Conservation (phyloP, 2,888 invertebrate species). For the Eupithecia tripunctaria region DNA sequence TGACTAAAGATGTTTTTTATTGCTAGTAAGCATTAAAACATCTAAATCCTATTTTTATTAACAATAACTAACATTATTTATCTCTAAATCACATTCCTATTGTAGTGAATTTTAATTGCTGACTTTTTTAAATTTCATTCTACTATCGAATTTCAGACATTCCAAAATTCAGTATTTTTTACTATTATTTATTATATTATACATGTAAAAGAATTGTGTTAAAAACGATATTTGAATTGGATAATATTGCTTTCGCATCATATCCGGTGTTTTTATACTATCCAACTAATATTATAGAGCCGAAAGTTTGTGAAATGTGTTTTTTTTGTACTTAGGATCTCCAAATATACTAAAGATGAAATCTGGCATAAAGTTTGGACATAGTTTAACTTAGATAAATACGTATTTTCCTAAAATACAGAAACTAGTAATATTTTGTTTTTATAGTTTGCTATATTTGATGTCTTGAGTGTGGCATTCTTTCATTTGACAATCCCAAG, state of each 20-base stretch:
- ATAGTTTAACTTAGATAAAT: too few relatives aligned
- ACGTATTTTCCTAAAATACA: too few relatives aligned
- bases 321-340: too few relatives aligned
- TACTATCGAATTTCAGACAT: conserved; percentile 54
- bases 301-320: too few relatives aligned
- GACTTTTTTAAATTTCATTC: conserved; percentile 39
- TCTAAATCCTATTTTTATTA: neutral
- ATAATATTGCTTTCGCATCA: neutral
- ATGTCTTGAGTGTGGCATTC: neutral
- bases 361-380: too few relatives aligned
- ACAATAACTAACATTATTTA: neutral
- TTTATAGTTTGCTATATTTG: neutral
- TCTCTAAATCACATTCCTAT: conserved; percentile 43
- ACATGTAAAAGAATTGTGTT: conserved; percentile 20
- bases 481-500: neutral
- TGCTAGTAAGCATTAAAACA: neutral
- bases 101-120: conserved; percentile 37
- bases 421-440: neutral
- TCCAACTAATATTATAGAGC: too few relatives aligned
- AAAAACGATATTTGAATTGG: conserved; percentile 3
- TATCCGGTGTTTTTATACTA: neutral
- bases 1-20: conserved; percentile 20
- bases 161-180: conserved; percentile 62
- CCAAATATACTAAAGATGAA: too few relatives aligned
- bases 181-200: too few relatives aligned